These are phyloP conservation scores for Babyrousa celebensis DNA, from an alignment of 2,797 vertebrate genomes.

Conservation along the genomic window DNA sequence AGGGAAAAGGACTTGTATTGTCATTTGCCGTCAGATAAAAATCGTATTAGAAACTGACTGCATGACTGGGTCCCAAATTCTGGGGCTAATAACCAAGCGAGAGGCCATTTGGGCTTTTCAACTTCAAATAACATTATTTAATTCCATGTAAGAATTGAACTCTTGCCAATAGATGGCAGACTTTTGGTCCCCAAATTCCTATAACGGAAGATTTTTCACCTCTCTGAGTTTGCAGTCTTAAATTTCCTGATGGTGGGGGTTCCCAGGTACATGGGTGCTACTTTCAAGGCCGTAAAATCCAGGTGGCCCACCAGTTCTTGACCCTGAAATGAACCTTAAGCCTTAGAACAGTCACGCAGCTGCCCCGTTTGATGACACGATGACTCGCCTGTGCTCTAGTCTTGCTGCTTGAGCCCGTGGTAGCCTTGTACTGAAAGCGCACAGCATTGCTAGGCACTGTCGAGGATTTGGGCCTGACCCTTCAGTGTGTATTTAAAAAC, in stretches of 20 bases:
- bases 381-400: background rate
- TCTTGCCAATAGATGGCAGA: slow-evolving; percentile 32
- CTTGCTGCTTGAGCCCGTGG: background rate
- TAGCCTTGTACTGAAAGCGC: background rate
- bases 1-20: background rate
- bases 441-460: background rate
- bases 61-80: background rate
- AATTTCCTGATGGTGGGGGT: background rate
- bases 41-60: background rate
- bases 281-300: slow-evolving; percentile 60
- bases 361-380: background rate
- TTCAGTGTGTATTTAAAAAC: background rate
- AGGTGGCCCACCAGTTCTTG: slow-evolving; percentile 51
- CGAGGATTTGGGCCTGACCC: background rate
- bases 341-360: slow-evolving; percentile 74
- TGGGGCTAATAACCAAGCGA: background rate
- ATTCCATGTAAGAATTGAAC: slow-evolving; percentile 39
- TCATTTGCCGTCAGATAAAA: slow-evolving; percentile 41
- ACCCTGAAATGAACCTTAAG: slow-evolving; percentile 69
- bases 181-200: slow-evolving; percentile 28
- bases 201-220: background rate
- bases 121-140: slow-evolving; percentile 43
- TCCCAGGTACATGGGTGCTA: slow-evolving; percentile 65
- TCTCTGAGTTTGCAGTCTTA: slow-evolving; percentile 38
- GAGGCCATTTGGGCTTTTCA: slow-evolving; percentile 50